Conservation (phyloP, 2,797 vertebrate species). For the Enteromius radiatus region DNA sequence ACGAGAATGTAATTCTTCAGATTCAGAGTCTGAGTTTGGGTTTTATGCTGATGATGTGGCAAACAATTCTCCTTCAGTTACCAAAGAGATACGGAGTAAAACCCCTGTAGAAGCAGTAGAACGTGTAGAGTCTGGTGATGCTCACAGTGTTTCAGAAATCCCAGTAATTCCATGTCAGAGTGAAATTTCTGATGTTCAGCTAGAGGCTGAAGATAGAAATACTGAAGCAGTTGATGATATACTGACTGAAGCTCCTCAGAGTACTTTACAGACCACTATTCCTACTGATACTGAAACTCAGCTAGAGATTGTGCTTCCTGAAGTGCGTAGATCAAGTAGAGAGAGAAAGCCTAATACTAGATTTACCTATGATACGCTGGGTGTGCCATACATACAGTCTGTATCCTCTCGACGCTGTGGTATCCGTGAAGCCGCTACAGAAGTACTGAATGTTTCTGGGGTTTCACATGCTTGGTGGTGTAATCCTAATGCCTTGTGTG, state of each 20-base stretch:
- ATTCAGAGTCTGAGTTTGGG: conserved; percentile 39
- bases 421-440: neutral
- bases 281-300: neutral
- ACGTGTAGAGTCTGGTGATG: neutral
- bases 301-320: neutral
- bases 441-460: neutral
- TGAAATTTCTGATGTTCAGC: neutral
- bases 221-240: neutral
- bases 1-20: neutral
- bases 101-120: neutral
- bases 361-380: conserved; percentile 19
- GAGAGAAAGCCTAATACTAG: neutral
- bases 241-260: neutral
- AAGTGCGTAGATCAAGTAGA: neutral
- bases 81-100: neutral
- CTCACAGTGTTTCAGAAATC: neutral
- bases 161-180: neutral
- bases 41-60: conserved; percentile 17
- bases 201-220: no score
- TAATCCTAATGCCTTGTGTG: neutral
- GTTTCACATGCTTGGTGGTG: conserved; percentile 12
- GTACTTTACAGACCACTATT: no score
- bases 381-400: neutral
- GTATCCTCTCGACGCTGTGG: neutral
- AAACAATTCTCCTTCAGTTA: neutral